These are phyloP conservation scores for Pholis gunnellus DNA, from an alignment of 2,113 vertebrate genomes.

Conservation along the genomic window DNA sequence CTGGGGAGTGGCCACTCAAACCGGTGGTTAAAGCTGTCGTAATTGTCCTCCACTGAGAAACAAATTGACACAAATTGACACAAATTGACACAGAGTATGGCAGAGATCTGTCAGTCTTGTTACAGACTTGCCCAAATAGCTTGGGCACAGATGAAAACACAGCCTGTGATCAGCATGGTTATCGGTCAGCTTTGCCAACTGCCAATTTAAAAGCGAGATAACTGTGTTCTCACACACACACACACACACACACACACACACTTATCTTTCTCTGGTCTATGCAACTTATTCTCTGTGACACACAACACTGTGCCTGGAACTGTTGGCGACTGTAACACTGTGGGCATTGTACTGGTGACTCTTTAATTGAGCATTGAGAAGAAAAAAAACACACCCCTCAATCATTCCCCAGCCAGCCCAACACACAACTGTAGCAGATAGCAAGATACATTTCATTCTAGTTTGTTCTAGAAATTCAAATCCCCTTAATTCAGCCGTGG, in stretches of 20 bases:
- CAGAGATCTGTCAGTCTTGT: background rate
- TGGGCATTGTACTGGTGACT: conserved; percentile 72
- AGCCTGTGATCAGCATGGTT: background rate
- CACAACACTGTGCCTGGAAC: conserved; percentile 76
- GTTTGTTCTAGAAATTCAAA: conserved; percentile 15
- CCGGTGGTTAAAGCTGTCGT: background rate
- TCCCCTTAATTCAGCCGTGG: conserved; percentile 11
- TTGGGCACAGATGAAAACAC: background rate
- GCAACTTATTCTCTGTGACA: conserved; percentile 55
- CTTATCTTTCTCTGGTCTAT: conserved; percentile 48
- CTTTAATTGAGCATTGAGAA: conserved; percentile 68
- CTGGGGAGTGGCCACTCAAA: conserved; percentile 26
- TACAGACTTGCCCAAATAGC: conserved; percentile 7
- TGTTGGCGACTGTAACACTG: conserved; percentile 71
- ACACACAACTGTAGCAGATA: conserved; percentile 39
- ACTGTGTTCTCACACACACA: conserved; percentile 39
- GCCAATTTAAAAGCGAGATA: conserved; percentile 63
- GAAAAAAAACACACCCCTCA: conserved; percentile 58
- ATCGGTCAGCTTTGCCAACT: conserved; percentile 47
- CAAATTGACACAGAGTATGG: too few relatives aligned
- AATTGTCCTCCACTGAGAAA: background rate
- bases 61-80: too few relatives aligned
- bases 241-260: conserved; percentile 25
- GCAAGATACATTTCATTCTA: conserved; percentile 10
- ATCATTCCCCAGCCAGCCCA: conserved; percentile 41